Evolutionary conservation across 2,888 invertebrate genomes (phyloP).

Genomic region (Scotopteryx bipunctaria): DNA sequence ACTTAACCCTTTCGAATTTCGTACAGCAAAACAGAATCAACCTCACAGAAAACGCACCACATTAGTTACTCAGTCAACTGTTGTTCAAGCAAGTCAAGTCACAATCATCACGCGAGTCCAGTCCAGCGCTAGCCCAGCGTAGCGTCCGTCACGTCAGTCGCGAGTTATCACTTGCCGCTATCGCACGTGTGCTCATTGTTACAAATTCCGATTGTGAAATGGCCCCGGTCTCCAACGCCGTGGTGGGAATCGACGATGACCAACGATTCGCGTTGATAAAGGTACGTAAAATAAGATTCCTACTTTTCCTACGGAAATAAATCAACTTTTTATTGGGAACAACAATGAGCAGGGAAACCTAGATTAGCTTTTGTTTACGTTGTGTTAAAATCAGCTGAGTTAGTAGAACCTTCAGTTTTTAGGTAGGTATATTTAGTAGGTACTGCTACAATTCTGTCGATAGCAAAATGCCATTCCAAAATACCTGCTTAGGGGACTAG

Average conservation of each 20-base stretch:
- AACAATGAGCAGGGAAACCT: slow-evolving; percentile 15
- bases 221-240: slow-evolving; percentile 71
- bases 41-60: too few relatives aligned
- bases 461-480: not conserved
- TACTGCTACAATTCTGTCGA: not conserved
- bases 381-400: slow-evolving; percentile 3
- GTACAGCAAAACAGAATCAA: too few relatives aligned
- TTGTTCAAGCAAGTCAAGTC: not conserved
- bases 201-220: slow-evolving; percentile 53
- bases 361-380: slow-evolving; percentile 30
- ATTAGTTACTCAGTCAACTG: too few relatives aligned
- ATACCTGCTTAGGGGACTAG: too few relatives aligned
- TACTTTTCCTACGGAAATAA: not conserved
- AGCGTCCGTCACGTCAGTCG: slow-evolving; percentile 36
- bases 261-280: slow-evolving; percentile 90
- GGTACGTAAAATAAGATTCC: slow-evolving; percentile 72
- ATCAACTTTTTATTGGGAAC: not conserved
- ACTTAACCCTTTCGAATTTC: too few relatives aligned
- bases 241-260: slow-evolving; percentile 86
- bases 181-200: slow-evolving; percentile 35
- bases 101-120: not conserved
- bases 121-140: not conserved
- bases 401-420: too few relatives aligned
- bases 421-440: not conserved
- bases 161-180: slow-evolving; percentile 36